Evolutionary conservation across 2,113 vertebrate genomes (phyloP), one percentile per base, ranked within the genome.

Genomic region (Benitochromis conjunctus): DNA sequence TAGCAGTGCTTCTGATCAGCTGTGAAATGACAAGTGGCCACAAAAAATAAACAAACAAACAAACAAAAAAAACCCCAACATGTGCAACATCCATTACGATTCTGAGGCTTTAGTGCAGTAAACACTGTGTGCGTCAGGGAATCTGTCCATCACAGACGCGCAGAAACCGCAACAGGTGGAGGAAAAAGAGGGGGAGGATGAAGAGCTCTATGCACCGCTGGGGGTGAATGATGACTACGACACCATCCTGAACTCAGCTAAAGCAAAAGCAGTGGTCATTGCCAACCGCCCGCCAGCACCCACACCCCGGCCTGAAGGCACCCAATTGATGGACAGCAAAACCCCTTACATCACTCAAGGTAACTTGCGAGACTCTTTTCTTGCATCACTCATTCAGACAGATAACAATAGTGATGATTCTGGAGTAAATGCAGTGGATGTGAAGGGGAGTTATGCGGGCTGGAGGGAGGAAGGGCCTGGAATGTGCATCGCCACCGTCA

Each of bases 211-310:
- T n/a, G 84, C 88, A 13, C 89, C 88, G 16, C 64, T 78, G 9
- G 43, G 74, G 24, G 85, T 69, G 74, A 86, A 88, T 60, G 91
- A 95, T 9, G 81, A 92, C 57, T 97, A 96, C 13, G 94, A 92
- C 94, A 94, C 89, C 66, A 86, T 96, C 80, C 71, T 92, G 48
- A 93, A 88, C 55, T 58, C 93, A n/a, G 80, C 83, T 60, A 88
- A 66, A 56, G 29, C 90, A 4, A 88, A 79, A 54, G 21, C 90
- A 3, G 14, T 88, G 14, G 51, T 38, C 8, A 89, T 96, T 31
- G 90, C 91, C 83, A 95, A 93, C 83, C 94, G 95, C 76, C 97
- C 97, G 2, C 97, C 97, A 3, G 94, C 91, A 3, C 97, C 96
- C 4, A 95, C 96, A 2, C 97, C 97, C 6, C 94, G 95, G 83